Conservation (phyloP, 2,888 invertebrate species). For the Troides helena region DNA sequence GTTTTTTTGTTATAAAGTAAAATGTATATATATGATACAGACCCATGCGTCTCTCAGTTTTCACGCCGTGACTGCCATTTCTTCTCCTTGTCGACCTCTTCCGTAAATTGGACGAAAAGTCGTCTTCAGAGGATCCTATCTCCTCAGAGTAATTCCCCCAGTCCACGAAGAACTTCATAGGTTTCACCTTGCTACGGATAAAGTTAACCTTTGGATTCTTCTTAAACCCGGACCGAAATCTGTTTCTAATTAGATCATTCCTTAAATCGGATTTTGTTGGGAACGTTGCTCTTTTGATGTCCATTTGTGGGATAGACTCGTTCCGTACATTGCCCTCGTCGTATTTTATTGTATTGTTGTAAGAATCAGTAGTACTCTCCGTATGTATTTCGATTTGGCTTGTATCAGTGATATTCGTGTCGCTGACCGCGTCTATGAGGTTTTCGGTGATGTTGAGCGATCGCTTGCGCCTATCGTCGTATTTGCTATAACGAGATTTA, state of each 20-base stretch:
- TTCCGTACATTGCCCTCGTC: background rate
- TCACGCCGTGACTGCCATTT: slow-evolving; percentile 33
- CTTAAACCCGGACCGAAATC: slow-evolving; percentile 27
- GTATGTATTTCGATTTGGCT: background rate
- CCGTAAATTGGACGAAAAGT: slow-evolving; percentile 46
- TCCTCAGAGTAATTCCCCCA: slow-evolving; percentile 41
- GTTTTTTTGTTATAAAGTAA: background rate
- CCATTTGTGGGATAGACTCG: slow-evolving; percentile 4
- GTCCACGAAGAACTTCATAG: slow-evolving; percentile 36
- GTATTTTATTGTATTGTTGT: background rate
- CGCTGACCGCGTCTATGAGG: slow-evolving; percentile 12
- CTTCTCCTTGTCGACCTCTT: slow-evolving; percentile 43
- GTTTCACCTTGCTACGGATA: slow-evolving; percentile 36
- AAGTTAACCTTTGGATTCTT: slow-evolving; percentile 37
- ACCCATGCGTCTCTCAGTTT: slow-evolving; percentile 27
- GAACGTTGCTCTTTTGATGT: background rate
- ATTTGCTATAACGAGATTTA: slow-evolving; percentile 29
- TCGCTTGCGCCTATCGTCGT: slow-evolving; percentile 48
- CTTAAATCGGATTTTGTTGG: slow-evolving; percentile 9
- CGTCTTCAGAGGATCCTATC: slow-evolving; percentile 48
- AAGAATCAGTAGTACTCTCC: slow-evolving; percentile 26
- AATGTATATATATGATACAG: background rate
- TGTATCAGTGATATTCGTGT: slow-evolving; percentile 6
- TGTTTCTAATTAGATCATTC: slow-evolving; percentile 15
- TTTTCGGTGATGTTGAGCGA: slow-evolving; percentile 41